Conservation (phyloP, 2,113 vertebrate species). For the Percopsis transmontana region DNA sequence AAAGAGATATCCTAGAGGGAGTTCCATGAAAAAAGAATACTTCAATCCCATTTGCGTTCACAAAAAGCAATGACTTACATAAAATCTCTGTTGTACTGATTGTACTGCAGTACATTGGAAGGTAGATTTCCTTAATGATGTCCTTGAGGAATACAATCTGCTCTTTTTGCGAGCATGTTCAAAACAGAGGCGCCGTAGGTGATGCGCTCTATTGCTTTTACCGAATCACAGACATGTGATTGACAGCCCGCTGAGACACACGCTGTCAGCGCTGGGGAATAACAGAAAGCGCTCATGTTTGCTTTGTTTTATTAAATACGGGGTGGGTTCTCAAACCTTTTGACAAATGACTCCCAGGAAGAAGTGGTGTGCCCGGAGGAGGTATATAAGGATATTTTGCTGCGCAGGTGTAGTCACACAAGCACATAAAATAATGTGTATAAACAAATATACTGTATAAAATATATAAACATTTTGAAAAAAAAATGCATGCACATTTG, state of each 20-base stretch:
- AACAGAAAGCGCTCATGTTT: slow-evolving; percentile 19
- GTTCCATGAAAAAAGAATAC: background rate
- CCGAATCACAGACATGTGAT: slow-evolving; percentile 16
- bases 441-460: too few species aligned
- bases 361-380: too few species aligned
- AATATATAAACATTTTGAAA: background rate
- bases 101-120: slow-evolving; percentile 6
- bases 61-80: slow-evolving; percentile 13
- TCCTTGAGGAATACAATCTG: background rate
- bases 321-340: too few species aligned
- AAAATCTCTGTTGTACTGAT: background rate
- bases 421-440: too few species aligned
- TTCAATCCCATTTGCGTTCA: background rate
- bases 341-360: too few species aligned
- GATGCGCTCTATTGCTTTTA: slow-evolving; percentile 1
- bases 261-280: slow-evolving; percentile 28
- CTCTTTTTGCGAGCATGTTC: slow-evolving; percentile 12
- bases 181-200: slow-evolving; percentile 4
- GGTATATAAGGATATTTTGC: too few species aligned
- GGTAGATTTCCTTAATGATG: slow-evolving; percentile 1
- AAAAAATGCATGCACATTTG: background rate
- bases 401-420: too few species aligned
- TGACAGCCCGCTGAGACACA: slow-evolving; percentile 33
- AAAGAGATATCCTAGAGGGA: background rate
- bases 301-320: background rate